These are phyloP conservation scores for Seladonia tumulorum DNA, from an alignment of 2,888 invertebrate genomes.

Conservation along the genomic window DNA sequence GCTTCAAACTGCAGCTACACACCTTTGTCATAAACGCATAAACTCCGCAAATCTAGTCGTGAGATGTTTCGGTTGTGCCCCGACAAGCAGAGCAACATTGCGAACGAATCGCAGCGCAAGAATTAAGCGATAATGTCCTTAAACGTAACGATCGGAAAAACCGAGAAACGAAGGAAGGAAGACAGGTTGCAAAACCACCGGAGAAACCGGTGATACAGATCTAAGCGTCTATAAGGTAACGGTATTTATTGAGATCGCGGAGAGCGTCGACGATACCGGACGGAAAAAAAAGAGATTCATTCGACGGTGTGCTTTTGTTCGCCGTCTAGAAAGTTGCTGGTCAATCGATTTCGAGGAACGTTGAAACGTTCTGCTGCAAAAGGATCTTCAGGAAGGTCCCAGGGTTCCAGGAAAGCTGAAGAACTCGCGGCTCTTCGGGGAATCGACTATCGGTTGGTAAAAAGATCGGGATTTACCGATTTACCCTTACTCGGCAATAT, in stretches of 20 bases:
- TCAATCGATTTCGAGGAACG: constrained; percentile 30
- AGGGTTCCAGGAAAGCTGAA: background rate
- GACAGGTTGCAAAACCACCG: constrained; percentile 4
- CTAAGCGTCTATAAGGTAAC: constrained; percentile 44
- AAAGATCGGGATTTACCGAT: constrained; percentile 12
- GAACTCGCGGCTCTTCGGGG: constrained; percentile 12
- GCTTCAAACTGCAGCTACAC: no score
- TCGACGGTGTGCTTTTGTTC: constrained; percentile 21
- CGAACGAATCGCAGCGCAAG: constrained; percentile 67
- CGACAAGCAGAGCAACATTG: background rate
- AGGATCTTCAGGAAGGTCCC: constrained; percentile 15
- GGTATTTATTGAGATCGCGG: constrained; percentile 24
- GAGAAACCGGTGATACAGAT: constrained; percentile 19
- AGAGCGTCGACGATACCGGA: constrained; percentile 9
- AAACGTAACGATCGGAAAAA: constrained; percentile 9
- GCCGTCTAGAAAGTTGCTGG: constrained; percentile 34
- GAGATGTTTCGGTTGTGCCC: background rate
- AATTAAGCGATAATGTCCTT: constrained; percentile 77
- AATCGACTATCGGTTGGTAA: constrained; percentile 17
- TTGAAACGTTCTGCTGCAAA: background rate
- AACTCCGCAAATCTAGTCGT: background rate
- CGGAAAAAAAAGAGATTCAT: background rate
- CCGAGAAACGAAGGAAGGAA: background rate
- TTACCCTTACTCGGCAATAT: constrained; percentile 2
- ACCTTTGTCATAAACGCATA: no score